Evolutionary conservation across 2,113 vertebrate genomes (phyloP), one percentile per base, ranked within the genome.

Genomic region (Micromys minutus): DNA sequence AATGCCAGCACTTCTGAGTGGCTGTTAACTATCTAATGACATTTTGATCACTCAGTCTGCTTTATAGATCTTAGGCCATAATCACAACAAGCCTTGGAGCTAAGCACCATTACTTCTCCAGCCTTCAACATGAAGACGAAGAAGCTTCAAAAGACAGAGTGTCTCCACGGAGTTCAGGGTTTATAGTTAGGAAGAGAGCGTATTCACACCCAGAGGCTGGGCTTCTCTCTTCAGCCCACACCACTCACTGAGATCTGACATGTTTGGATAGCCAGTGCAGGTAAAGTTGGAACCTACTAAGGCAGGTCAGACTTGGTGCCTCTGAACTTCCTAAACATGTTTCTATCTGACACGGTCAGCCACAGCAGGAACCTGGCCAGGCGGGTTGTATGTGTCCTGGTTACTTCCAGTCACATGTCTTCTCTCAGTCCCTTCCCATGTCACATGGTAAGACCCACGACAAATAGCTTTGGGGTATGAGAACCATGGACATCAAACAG

Each of bases 301-400:
- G 57, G 45, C 31, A 9, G 21, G 47, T 52, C 16, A 75, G 39
- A n/a, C 42, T 75, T 17, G 8, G 5, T 8, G 3, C n/a, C 31
- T 21, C n/a, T 45, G 29, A 55, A 31, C n/a, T 59, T 72, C 16
- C 34, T 26, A 71, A 24, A 29, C 67, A 5, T 36, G 6, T 22
- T 55, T 87, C 45, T 7, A 42, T 2, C 9, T 42, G n/a, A 31
- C 50, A 74, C 26, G 7, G 50, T 19, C 50, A 45, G 55, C 17
- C 26, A 22, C 17, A 75, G 71, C 52, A 21, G 59, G 87, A 57
- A 59, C 47, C 69, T 59, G 52, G 22, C 3, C 39, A 2, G 26
- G 17, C 13, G 3, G 52, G 16, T 1, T 21, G 3, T 21, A 16
- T 45, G 55, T 15, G 26, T 5, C 26, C 12, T 2, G 3, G 2